Evolutionary conservation across 92 coral and sea anemone species (phyloP), one percentile per base, ranked within the genome.

Genomic region (Paramuricea clavata): DNA sequence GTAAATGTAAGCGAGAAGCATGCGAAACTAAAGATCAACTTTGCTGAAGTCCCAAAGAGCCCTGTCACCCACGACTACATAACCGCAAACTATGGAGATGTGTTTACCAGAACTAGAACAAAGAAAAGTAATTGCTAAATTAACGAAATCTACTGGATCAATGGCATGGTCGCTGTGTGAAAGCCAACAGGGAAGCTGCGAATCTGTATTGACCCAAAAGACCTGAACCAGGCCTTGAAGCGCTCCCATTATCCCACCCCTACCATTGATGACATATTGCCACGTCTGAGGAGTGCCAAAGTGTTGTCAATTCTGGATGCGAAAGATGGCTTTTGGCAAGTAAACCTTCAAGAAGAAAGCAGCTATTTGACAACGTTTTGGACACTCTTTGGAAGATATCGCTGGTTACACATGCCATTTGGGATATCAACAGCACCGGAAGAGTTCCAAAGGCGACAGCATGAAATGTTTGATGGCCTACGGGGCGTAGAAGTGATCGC

Each of bases 161-260:
- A 84, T 1, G 76, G 84, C 8, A 28, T 86, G 70, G 85, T 76
- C 3, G 42, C 28, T 19, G 84, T 33, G 2, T 65, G 49, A 49
- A 86, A 86, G 50, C 49, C 69, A 30, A 76, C 56, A 36, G 85
- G 85, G 13, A 84, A 77, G 28, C 8, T 77, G 5, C 36, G 78
- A 11, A 50, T 86, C 23, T 76, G 89, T 15, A 31, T 86, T 1
- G 78, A 86, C n/a, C 89, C 85, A 0, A 86, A 77, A 47, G 85
- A 86, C 32, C 62, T 76, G 31, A 76, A 86, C 30, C 10, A 30
- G 13, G 68, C 41, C 0, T 43, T 64, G 0, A 32, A 27, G 39
- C 42, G 85, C 26, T 77, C 85, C 35, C 89, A 64, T 69, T 86
- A 86, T 47, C 89, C 85, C 0, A 86, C 49, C 3, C 78, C 64